phyloP scores from a whole-genome alignment of 2,888 invertebrate species.

The Leptopterna dolabrata region DNA sequence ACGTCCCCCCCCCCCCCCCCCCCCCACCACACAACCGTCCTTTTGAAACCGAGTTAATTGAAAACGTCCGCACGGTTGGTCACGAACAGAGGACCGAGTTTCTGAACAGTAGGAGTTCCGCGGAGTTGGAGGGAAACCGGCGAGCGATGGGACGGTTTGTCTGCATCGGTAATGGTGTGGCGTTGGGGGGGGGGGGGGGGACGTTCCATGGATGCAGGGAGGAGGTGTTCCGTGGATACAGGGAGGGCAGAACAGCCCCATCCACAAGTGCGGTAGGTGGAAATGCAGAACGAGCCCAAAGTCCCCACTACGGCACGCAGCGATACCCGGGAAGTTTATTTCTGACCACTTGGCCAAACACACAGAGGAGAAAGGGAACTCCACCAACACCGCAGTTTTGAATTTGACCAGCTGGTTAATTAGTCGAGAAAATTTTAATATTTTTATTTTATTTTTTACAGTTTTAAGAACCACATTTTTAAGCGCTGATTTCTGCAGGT shows the following conservation, averaged over 20 bases:
- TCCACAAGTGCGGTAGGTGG: neutral
- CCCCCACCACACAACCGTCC: neutral
- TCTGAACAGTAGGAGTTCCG: constrained; percentile 38
- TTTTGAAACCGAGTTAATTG: constrained; percentile 34
- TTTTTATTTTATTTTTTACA: too few relatives aligned
- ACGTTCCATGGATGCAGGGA: neutral
- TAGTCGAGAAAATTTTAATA: too few relatives aligned
- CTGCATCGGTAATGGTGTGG: neutral
- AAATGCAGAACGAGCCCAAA: too few relatives aligned
- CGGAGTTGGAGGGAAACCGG: neutral
- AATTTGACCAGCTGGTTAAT: too few relatives aligned
- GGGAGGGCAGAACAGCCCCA: neutral
- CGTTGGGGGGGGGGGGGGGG: neutral
- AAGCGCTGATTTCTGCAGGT: too few relatives aligned
- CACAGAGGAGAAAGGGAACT: too few relatives aligned
- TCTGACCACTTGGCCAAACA: too few relatives aligned
- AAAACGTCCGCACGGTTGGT: constrained; percentile 52
- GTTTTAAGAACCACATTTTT: too few relatives aligned
- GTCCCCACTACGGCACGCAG: too few relatives aligned
- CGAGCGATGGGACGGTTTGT: neutral
- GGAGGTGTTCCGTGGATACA: too few relatives aligned
- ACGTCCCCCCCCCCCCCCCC: neutral
- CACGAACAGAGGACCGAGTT: constrained; percentile 36
- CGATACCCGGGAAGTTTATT: too few relatives aligned
- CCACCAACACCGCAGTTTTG: too few relatives aligned